phyloP scores from a whole-genome alignment of 1,140 invertebrate species.

The Zaprionus taronus region DNA sequence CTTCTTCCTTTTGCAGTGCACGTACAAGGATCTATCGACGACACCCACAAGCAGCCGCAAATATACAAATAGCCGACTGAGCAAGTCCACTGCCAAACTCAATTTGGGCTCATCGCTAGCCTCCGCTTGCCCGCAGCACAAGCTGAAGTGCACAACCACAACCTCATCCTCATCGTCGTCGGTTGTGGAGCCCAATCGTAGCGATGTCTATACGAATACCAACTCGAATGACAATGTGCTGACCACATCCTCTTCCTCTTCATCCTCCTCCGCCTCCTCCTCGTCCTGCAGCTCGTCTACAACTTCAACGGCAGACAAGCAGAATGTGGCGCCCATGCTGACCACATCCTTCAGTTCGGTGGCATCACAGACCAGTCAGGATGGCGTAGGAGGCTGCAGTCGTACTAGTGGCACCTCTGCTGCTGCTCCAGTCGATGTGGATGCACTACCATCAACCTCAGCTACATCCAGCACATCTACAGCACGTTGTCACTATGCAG shows the following conservation, averaged over 20 bases:
- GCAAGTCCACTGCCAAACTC: constrained; percentile 84
- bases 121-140: constrained; percentile 36
- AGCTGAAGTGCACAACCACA: constrained; percentile 9
- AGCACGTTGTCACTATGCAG: constrained; percentile 73
- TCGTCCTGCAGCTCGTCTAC: not conserved
- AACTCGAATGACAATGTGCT: constrained; percentile 73
- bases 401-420: constrained; percentile 48
- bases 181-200: constrained; percentile 39
- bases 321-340: constrained; percentile 15
- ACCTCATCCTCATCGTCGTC: constrained; percentile 21
- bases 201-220: constrained; percentile 76
- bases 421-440: constrained; percentile 28
- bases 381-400: constrained; percentile 63
- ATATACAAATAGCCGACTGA: constrained; percentile 73
- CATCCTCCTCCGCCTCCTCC: not conserved
- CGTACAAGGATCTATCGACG: constrained; percentile 77
- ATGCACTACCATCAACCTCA: constrained; percentile 75
- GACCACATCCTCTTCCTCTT: constrained; percentile 4
- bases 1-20: constrained; percentile 48
- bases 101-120: constrained; percentile 70
- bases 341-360: constrained; percentile 64
- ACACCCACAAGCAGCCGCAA: constrained; percentile 81
- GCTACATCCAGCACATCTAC: constrained; percentile 49
- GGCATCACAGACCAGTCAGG: constrained; percentile 65
- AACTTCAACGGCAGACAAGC: constrained; percentile 25